These are phyloP conservation scores for Tamandua tetradactyla DNA, from an alignment of 2,797 vertebrate genomes.

Conservation along the genomic window DNA sequence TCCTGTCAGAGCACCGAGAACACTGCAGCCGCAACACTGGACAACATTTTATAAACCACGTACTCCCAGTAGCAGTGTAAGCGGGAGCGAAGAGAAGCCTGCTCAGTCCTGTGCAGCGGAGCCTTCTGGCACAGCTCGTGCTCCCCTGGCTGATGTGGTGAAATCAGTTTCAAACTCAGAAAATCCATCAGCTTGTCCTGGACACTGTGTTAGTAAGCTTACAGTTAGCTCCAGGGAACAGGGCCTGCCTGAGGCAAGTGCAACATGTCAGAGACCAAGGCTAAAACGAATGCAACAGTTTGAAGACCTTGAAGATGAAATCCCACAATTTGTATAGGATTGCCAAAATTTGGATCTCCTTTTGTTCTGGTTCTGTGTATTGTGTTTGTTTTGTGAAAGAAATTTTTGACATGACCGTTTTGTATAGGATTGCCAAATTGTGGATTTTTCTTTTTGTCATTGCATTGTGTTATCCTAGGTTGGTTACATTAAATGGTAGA, in stretches of 20 bases:
- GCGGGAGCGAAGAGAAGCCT: conserved; percentile 82
- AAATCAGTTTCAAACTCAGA: conserved; percentile 81
- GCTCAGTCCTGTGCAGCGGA: conserved; percentile 76
- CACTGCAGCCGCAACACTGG: conserved; percentile 94
- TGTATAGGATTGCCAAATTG: conserved; percentile 49
- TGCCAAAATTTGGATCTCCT: conserved; percentile 52
- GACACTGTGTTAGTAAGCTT: conserved; percentile 77
- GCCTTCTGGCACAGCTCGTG: conserved; percentile 86
- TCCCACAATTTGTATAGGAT: conserved; percentile 96
- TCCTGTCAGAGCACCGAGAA: conserved; percentile 90
- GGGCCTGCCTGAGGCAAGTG: conserved; percentile 87
- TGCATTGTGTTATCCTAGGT: neutral
- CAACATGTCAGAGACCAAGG: conserved; percentile 93
- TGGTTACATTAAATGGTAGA: neutral
- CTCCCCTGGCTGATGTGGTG: conserved; percentile 72
- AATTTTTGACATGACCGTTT: conserved; percentile 53
- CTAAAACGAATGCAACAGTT: conserved; percentile 94
- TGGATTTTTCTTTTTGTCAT: neutral
- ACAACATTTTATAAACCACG: conserved; percentile 97
- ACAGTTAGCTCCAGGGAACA: conserved; percentile 83
- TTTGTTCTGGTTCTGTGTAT: conserved; percentile 52
- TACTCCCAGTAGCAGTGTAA: conserved; percentile 87
- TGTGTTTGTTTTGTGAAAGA: conserved; percentile 54
- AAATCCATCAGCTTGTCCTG: conserved; percentile 77
- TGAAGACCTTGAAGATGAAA: conserved; percentile 94